A percentile compares a stretch with the other conserved stretches of the same genome.
Evolutionary conservation across 2,797 vertebrate genomes (phyloP).

Genomic region (Rallus crepitans): DNA sequence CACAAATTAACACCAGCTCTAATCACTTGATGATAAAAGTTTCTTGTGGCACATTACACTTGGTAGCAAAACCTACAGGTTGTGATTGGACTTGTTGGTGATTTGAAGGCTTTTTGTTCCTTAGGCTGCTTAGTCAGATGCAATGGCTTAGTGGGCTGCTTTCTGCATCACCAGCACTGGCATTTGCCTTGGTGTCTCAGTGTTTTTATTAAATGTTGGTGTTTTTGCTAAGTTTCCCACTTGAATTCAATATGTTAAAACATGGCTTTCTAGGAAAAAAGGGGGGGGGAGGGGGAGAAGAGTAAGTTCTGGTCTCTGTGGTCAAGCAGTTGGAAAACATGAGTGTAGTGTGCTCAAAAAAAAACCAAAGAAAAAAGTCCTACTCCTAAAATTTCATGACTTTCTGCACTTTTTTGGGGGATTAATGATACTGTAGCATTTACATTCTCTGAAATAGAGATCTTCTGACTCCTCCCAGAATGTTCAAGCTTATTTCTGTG

Average conservation of each 20-base stretch:
- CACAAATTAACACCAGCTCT: constrained; percentile 22
- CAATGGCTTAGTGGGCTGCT: background rate
- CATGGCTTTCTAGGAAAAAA: background rate
- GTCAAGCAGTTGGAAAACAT: background rate
- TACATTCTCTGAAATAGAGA: background rate
- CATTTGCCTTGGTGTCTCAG: background rate
- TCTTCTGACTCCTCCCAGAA: background rate
- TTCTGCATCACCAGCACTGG: background rate
- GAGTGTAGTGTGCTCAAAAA: background rate
- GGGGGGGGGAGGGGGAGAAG: no score
- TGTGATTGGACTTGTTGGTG: background rate
- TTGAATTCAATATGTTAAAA: background rate
- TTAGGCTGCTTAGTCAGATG: background rate
- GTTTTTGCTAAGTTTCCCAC: background rate
- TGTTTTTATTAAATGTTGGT: background rate
- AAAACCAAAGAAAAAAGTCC: background rate
- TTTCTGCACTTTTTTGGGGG: background rate
- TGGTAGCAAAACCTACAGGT: background rate
- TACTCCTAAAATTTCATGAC: background rate
- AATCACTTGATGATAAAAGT: background rate
- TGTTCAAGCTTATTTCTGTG: background rate
- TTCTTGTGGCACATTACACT: background rate
- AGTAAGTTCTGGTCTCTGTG: background rate
- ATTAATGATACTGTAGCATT: background rate
- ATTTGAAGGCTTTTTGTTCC: constrained; percentile 5